Percentiles rank a stretch among this genome's conserved stretches.
Conservation (phyloP, 2,797 vertebrate genomes). For the Cottoperca gobio region DNA sequence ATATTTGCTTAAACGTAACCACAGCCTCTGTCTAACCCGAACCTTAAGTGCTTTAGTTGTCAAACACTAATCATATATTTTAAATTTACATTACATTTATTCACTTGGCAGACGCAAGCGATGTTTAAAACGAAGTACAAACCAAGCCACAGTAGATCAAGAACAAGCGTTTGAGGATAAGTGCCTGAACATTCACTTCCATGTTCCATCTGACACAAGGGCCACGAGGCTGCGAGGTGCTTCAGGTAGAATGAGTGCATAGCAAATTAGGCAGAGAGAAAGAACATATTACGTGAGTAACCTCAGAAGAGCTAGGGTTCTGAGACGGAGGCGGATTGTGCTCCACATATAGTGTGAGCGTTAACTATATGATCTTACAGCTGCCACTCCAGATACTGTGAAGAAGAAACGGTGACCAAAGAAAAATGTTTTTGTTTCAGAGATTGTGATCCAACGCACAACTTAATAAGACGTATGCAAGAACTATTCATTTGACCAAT, state of each 20-base stretch:
- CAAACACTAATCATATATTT: background rate
- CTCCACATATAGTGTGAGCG: background rate
- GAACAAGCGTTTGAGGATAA: no score
- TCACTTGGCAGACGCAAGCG: background rate
- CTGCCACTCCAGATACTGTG: no score
- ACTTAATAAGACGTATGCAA: no score
- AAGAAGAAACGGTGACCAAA: no score
- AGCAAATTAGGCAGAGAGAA: background rate
- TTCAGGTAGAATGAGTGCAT: background rate
- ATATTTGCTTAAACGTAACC: background rate
- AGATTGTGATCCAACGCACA: no score
- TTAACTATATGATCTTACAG: background rate
- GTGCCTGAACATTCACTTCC: background rate
- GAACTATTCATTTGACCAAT: no score
- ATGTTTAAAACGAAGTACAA: no score
- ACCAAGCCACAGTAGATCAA: background rate
- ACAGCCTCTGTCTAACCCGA: background rate
- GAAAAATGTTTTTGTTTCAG: no score
- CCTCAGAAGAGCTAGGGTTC: background rate
- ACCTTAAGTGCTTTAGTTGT: background rate
- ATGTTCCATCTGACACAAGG: no score
- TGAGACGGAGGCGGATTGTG: background rate
- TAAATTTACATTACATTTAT: background rate
- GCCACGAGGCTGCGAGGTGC: slow-evolving; percentile 3
- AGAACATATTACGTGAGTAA: background rate